Conservation (phyloP, 2,888 invertebrate genomes). For the Polylopha cassiicola region DNA sequence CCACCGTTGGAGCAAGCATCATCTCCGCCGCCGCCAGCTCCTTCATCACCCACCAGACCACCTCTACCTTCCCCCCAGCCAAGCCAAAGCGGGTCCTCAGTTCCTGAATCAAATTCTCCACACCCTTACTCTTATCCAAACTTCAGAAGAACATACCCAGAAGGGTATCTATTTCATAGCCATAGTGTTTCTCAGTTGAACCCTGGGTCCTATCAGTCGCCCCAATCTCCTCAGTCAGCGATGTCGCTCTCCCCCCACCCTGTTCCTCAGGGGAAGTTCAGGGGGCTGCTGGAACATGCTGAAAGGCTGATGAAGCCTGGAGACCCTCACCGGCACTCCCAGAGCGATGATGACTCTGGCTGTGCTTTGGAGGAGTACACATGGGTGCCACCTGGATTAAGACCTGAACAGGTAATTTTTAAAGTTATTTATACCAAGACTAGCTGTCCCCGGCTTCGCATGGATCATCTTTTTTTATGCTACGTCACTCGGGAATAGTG, state of each 20-base stretch:
- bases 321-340: constrained; percentile 90
- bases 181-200: constrained; percentile 54
- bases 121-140: constrained; percentile 66
- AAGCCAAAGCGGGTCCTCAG: constrained; percentile 60
- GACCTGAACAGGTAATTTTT: constrained; percentile 94
- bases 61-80: constrained; percentile 64
- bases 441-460: constrained; percentile 1
- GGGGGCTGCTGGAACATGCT: constrained; percentile 68
- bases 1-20: constrained; percentile 65
- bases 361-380: constrained; percentile 98
- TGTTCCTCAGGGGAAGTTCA: constrained; percentile 64
- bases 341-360: constrained; percentile 98
- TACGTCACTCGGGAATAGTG: too few relatives aligned
- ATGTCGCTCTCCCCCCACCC: constrained; percentile 70
- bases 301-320: constrained; percentile 80
- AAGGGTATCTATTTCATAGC: constrained; percentile 49
- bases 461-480: too few relatives aligned
- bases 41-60: constrained; percentile 52
- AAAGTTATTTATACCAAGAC: neutral
- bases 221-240: constrained; percentile 64
- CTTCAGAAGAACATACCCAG: constrained; percentile 52
- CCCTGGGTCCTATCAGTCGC: constrained; percentile 55
- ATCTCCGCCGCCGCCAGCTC: constrained; percentile 48
- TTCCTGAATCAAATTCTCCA: constrained; percentile 60
- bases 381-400: constrained; percentile 97